Evolutionary conservation across 2,888 invertebrate species (phyloP).

Genomic region (Microctonus hyperodae): DNA sequence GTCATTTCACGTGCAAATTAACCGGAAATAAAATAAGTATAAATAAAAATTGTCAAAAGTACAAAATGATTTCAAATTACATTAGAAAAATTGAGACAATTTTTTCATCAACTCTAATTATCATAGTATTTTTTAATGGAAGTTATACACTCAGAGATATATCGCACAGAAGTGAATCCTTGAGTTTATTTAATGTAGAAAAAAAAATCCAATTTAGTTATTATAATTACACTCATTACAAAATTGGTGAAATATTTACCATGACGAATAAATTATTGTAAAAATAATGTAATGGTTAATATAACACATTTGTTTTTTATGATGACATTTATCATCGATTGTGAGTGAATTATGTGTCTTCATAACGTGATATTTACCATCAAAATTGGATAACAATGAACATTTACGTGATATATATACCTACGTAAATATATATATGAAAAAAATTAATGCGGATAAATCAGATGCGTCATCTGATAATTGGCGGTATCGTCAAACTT

Average conservation of each 20-base stretch:
- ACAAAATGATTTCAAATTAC: conserved; percentile 41
- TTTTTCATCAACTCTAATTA: not conserved
- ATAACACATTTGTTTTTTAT: not conserved
- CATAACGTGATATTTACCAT: not conserved
- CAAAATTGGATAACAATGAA: not conserved
- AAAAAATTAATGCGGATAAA: too few relatives aligned
- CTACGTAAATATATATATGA: too few relatives aligned
- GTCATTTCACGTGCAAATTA: conserved; percentile 1
- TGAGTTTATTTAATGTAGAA: not conserved
- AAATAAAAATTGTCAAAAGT: conserved; percentile 42
- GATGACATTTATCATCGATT: not conserved
- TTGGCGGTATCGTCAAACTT: not conserved
- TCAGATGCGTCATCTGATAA: too few relatives aligned
- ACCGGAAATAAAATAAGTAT: conserved; percentile 33
- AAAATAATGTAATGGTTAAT: not conserved
- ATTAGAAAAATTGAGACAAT: conserved; percentile 27
- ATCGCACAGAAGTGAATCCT: not conserved
- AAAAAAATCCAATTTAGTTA: not conserved
- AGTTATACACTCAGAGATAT: not conserved
- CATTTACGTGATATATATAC: not conserved
- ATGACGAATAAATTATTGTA: not conserved
- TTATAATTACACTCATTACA: not conserved
- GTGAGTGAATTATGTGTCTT: not conserved
- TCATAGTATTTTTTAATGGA: not conserved
- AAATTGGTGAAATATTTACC: not conserved